Evolutionary conservation across 37 sponge, comb jelly and placozoan genomes (phyloP), one percentile per base, ranked within the genome.

Genomic region (Halisarca cf. caerulea): DNA sequence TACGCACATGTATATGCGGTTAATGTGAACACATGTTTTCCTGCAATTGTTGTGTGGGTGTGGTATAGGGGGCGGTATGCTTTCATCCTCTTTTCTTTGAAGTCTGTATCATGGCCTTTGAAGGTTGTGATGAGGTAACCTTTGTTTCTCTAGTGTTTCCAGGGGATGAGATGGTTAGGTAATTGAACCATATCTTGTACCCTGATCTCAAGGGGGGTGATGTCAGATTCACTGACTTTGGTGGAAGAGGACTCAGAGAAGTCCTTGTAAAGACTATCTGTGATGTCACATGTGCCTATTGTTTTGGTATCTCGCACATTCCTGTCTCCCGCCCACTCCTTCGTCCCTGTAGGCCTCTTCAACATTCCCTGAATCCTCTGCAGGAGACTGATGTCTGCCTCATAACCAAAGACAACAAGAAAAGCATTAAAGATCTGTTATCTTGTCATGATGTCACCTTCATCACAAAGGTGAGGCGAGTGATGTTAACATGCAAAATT

Each of bases 361-460:
- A 82, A 2, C 92, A 93, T 78, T 28, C 90, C n/a, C 82, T 96
- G 27, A 79, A 89, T 83, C 55, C 86, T 40, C 32, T 59, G 0
- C 90, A 58, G 0, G 73, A 81, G 18, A 51, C 83, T 3, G 89
- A 83, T 8, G 53, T 94, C 34, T 96, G 96, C 36, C 88, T 96
- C 28, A 80, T 96, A 62, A 86, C 88, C 21, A 91, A 93, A 55
- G 86, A 83, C 34, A 71, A 84, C 54, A 93, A 96, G 57, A 38
- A 30, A 18, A 53, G 41, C 23, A 81, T 73, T 4, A 88, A 86
- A 51, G 72, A 83, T 47, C 85, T 87, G 0, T 58, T 96, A 24
- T 30, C 36, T 32, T 28, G 2, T 4, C 24, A 36, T 25, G 79
- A 78, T 2, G 57, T 78, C 57, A 47, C 53, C 3, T 55, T 78